Evolutionary conservation across 1,140 invertebrate genomes (phyloP), one percentile per base, ranked within the genome.

Genomic region (Lordiphosa collinella): DNA sequence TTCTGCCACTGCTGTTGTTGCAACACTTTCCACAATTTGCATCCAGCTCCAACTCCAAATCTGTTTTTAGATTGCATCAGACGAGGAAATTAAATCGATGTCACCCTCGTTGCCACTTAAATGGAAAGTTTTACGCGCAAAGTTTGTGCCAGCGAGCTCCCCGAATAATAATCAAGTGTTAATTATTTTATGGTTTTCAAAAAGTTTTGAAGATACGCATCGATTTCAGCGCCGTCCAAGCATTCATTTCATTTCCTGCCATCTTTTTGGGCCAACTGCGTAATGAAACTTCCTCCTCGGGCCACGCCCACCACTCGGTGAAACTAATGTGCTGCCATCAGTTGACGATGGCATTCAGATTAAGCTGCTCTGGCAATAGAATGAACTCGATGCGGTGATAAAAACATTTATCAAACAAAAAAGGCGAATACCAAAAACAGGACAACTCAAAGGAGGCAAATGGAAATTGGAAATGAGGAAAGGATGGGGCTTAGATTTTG

Each of bases 351-450:
- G 80, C 80, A 88, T 86, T 88, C 86, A 80, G 80, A 88, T 86
- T 88, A 86, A 88, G 86, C 86, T 46, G 44, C 80, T 70, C 73
- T 78, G 76, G 80, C 86, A 69, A 74, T 64, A 11, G 86, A 86
- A 87, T 84, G 86, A 88, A 88, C 86, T 88, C 78, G 75, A 82
- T 86, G 86, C 82, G 86, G 86, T 88, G 86, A 88, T 88, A 88
- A 88, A 88, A 84, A 71, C 71, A 88, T 88, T 88, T 73, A 88
- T 88, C 86, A 84, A 72, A 70, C 78, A 72, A 76, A 87, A 75
- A 31, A 12, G n/a, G 37, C 25, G 13, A 29, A 25, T 25, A 16
- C 12, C 52, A 18, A 22, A 22, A 22, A 5, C 46, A 40, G 5
- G 36, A 48, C 43, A 11, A 65, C 8, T 37, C 25, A 4, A 12